Evolutionary conservation across 35 echinoderm and acorn worm genomes (phyloP).

Genomic region (Eucidaris tribuloides): DNA sequence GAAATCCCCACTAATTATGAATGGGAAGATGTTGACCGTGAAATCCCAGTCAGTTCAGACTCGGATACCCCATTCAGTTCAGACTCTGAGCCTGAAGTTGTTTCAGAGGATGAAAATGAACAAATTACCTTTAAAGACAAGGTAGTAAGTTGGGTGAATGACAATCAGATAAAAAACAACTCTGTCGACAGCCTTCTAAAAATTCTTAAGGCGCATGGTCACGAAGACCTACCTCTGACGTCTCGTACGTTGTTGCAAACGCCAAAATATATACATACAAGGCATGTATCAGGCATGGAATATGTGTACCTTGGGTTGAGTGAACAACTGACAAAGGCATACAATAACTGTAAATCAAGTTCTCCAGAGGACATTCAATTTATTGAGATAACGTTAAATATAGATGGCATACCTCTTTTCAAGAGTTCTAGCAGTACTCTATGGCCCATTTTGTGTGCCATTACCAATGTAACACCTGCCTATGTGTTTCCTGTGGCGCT

Average conservation of each 20-base stretch:
- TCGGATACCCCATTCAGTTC: background rate
- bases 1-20: too few relatives aligned
- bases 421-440: slow-evolving; percentile 30
- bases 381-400: slow-evolving; percentile 27
- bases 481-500: slow-evolving; percentile 67
- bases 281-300: slow-evolving; percentile 39
- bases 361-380: background rate
- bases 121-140: slow-evolving; percentile 15
- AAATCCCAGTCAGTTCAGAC: background rate
- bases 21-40: slow-evolving; percentile 19
- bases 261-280: slow-evolving; percentile 8
- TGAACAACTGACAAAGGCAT: slow-evolving; percentile 32
- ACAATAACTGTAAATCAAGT: slow-evolving; percentile 14
- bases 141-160: slow-evolving; percentile 41
- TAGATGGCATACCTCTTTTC: slow-evolving; percentile 52
- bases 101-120: slow-evolving; percentile 3
- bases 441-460: slow-evolving; percentile 53
- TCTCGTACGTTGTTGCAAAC: slow-evolving; percentile 59
- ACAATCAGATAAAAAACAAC: slow-evolving; percentile 64
- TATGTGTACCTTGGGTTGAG: slow-evolving; percentile 53
- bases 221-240: slow-evolving; percentile 36
- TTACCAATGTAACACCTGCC: slow-evolving; percentile 33
- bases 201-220: slow-evolving; percentile 39
- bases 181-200: slow-evolving; percentile 65
- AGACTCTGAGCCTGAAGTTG: slow-evolving; percentile 9